Base-by-base conservation (phyloP, 2,797 vertebrate species). In the Sebastolobus alascanus region DNA sequence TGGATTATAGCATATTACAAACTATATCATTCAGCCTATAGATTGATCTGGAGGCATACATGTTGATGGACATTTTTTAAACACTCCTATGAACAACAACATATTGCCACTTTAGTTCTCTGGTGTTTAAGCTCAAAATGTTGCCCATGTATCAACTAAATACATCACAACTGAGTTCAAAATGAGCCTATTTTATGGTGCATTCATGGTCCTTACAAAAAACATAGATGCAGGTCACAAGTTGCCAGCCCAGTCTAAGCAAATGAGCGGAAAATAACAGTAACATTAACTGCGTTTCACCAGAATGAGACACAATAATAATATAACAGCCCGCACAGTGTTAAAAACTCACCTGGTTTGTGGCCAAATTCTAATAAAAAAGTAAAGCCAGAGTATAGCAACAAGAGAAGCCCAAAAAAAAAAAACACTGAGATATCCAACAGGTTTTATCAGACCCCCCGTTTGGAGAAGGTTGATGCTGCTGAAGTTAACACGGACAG, bases 401-500 rank as follows among this genome's bases (percentile, higher is more conserved):
- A 50, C 38, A 55, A 61, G 12, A 52, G 14, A 65, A 29, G n/a
- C 16, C n/a, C n/a, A n/a, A 73, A 31, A 64, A 40, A 74, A 77
- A 11, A 40, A 38, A 16, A 8, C 25, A 61, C 1, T 16, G 70
- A 78, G 65, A 63, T 85, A 87, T 82, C 92, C 92, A 94, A 94
- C 92, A 93, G 93, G 91, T 94, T 92, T 88, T 88, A 66, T 82
- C 65, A 84, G 87, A 91, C 85, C 84, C 84, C 77, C 43, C 67
- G 18, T 40, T 25, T 25, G 54, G 52, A 84, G 73, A 92, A 92
- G 77, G 85, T 84, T 89, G 90, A 87, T 78, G 90, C 61, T 78
- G 90, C 61, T 82, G 79, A 93, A 95, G 86, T 93, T 92, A 89
- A 73, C 74, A 55, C 86, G 80, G 86, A 85, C 94, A 94, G 87